These are phyloP conservation scores for Oryzias dopingdopingensis DNA, from an alignment of 2,797 vertebrate species.

Conservation along the genomic window DNA sequence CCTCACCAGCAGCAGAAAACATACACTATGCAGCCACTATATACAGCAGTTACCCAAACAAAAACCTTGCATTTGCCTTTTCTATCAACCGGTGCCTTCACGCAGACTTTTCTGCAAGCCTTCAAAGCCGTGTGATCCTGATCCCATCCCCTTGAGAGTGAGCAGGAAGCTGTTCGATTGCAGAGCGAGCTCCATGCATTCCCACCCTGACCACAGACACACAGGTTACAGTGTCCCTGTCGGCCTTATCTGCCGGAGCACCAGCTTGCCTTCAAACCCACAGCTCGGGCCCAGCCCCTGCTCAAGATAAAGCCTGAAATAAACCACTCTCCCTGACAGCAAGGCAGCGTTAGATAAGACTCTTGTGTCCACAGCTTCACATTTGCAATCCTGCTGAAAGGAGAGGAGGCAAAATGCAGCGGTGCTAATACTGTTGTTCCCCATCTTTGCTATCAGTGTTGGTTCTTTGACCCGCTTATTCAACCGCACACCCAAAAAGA, in stretches of 20 bases:
- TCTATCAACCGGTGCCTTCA: slow-evolving; percentile 37
- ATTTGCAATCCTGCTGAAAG: slow-evolving; percentile 27
- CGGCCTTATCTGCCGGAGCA: slow-evolving; percentile 72
- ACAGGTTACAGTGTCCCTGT: slow-evolving; percentile 72
- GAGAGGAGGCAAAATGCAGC: slow-evolving; percentile 36
- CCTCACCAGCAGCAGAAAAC: too few relatives aligned
- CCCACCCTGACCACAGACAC: slow-evolving; percentile 68
- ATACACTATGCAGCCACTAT: not conserved
- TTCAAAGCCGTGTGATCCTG: slow-evolving; percentile 45
- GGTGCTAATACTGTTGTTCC: slow-evolving; percentile 31
- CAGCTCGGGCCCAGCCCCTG: slow-evolving; percentile 45
- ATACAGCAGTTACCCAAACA: slow-evolving; percentile 6
- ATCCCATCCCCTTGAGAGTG: slow-evolving; percentile 51
- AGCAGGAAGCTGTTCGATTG: slow-evolving; percentile 67
- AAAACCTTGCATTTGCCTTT: slow-evolving; percentile 23
- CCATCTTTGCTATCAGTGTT: slow-evolving; percentile 25
- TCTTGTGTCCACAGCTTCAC: slow-evolving; percentile 63
- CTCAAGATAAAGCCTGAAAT: slow-evolving; percentile 78
- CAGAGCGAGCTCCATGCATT: slow-evolving; percentile 49
- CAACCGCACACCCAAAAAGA: slow-evolving; percentile 48
- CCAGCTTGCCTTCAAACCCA: slow-evolving; percentile 57
- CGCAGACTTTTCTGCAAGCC: slow-evolving; percentile 36
- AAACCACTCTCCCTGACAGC: slow-evolving; percentile 74
- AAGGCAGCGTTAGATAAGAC: slow-evolving; percentile 69
- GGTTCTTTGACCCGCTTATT: slow-evolving; percentile 47